Base-by-base conservation (phyloP, 2,888 invertebrate genomes). In the Lithosia quadra region DNA sequence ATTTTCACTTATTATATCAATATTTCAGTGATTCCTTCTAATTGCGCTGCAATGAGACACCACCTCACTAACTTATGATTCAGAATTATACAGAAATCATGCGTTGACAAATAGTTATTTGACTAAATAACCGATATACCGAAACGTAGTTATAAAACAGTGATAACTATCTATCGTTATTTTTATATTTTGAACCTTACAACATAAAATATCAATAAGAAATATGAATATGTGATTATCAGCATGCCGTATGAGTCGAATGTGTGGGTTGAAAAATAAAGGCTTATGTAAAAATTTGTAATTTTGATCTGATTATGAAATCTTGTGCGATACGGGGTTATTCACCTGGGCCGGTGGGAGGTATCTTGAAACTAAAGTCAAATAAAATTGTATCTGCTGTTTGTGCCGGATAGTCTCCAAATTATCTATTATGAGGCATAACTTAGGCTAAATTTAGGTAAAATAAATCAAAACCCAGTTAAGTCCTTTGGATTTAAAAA, bases 51-150 rank as follows among this genome's bases (percentile, higher is more conserved):
- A 62, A n/a, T 53, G 62, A 3, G 53, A 8, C 33, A 21, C 15
- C 53, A 22, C 63, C 55, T 34, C 21, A 63, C 34, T 15, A 57
- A 39, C 11, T 21, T 21, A 57, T 67, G 39, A 2, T 65, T 65
- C 53, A 3, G 8, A 55, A 39, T 68, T 60, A 39, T 60, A 68
- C 59, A 39, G 60, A 59, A 68, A 55, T 39, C 59, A 55, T 55
- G 9, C 15, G 39, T 43, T n/a, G 34, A 53, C 57, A 63, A 58
- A 67, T 34, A 49, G 49, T 60, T 39, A 65, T 67, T 61, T 64
- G 59, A 21, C 21, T 67, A 69, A 59, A 68, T 68, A 67, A 60
- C 34, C 36, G 11, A 63, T 68, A 61, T 57, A 21, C 22, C 21
- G 43, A 57, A 61, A 61, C 49, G 57, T 53, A 36, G 13, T 55